These are phyloP conservation scores for Furcula furcula DNA, from an alignment of 2,888 invertebrate genomes.

Conservation along the genomic window DNA sequence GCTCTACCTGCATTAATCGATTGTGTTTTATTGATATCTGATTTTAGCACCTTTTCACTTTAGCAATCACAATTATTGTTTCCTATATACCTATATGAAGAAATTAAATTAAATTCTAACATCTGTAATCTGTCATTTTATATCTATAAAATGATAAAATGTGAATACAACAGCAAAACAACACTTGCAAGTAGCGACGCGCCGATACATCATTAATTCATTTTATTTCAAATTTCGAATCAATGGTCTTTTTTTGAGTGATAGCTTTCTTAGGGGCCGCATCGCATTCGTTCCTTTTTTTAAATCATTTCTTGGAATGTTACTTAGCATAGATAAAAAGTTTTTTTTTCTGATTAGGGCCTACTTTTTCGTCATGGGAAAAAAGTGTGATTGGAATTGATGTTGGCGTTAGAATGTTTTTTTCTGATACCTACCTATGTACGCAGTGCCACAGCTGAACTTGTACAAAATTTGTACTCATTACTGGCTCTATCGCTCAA, in stretches of 20 bases:
- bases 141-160: too few relatives aligned
- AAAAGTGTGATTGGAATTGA: neutral
- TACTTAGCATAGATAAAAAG: constrained; percentile 9
- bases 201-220: constrained; percentile 50
- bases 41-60: too few relatives aligned
- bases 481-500: too few relatives aligned
- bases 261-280: constrained; percentile 34
- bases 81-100: too few relatives aligned
- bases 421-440: too few relatives aligned
- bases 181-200: constrained; percentile 10
- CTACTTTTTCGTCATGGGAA: constrained; percentile 1
- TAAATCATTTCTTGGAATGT: constrained; percentile 29
- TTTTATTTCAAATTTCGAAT: constrained; percentile 46
- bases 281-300: constrained; percentile 16
- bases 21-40: too few relatives aligned
- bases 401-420: neutral
- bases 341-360: neutral
- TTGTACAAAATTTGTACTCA: too few relatives aligned
- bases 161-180: neutral
- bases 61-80: too few relatives aligned
- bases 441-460: too few relatives aligned
- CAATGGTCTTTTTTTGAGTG: constrained; percentile 36
- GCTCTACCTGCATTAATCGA: too few relatives aligned
- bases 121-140: too few relatives aligned
- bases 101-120: too few relatives aligned